These are phyloP conservation scores for Petrocephalus schoutedeni DNA, from an alignment of 2,797 vertebrate genomes.

Conservation along the genomic window DNA sequence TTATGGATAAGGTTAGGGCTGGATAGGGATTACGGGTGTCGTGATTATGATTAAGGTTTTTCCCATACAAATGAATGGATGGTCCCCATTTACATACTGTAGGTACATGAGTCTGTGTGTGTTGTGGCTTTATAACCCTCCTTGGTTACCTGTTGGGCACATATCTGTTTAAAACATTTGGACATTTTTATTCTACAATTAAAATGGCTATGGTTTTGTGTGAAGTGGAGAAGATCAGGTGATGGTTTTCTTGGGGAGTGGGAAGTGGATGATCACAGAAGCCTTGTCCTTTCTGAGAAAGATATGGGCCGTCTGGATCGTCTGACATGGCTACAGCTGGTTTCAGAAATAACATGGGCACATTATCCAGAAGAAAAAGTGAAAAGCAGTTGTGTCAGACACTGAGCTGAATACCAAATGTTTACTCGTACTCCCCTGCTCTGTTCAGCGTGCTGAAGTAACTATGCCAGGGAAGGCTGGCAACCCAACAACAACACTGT, in stretches of 20 bases:
- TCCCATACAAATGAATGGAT: too few species aligned
- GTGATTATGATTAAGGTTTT: too few species aligned
- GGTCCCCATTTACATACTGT: too few species aligned
- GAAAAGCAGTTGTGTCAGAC: background rate
- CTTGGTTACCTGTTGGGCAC: too few species aligned
- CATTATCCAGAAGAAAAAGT: background rate
- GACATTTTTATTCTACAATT: too few species aligned
- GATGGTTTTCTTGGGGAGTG: background rate
- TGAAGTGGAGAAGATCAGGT: background rate
- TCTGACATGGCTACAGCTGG: background rate
- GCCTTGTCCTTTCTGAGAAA: background rate
- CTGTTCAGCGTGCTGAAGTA: background rate
- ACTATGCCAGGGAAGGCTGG: background rate
- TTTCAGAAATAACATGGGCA: background rate
- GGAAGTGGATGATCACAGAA: background rate
- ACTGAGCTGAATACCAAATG: background rate
- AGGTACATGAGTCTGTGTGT: too few species aligned
- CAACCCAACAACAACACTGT: background rate
- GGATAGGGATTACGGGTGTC: too few species aligned
- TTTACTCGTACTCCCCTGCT: background rate
- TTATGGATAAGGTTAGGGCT: too few species aligned
- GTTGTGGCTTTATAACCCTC: too few species aligned
- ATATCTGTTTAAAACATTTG: too few species aligned
- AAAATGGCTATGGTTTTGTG: background rate
- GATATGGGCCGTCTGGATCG: background rate